A percentile compares a stretch with the other conserved stretches of the same genome.
Conservation (phyloP, 2,888 invertebrate species). For the Caenorhabditis sp. region DNA sequence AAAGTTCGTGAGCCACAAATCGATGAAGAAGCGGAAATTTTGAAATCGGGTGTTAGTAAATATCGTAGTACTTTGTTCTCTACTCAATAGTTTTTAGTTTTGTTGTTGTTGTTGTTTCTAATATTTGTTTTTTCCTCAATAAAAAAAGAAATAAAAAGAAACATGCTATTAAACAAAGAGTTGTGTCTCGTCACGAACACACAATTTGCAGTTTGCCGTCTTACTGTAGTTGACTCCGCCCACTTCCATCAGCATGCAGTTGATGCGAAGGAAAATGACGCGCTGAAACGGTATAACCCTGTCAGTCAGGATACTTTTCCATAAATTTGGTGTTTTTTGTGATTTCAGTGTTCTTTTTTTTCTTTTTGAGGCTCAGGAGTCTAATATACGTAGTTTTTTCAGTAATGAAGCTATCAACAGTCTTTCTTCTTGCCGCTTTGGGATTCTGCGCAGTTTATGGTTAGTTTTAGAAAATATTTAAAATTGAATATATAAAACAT, state of each 20-base stretch:
- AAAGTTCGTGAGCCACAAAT: slow-evolving; percentile 43
- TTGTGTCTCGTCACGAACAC: slow-evolving; percentile 33
- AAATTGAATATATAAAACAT: background rate
- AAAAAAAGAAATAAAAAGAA: slow-evolving; percentile 8
- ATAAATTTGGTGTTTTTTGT: background rate
- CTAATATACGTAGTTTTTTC: too few relatives aligned
- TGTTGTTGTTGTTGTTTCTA: background rate
- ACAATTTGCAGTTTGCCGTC: slow-evolving; percentile 27
- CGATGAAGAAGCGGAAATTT: slow-evolving; percentile 24
- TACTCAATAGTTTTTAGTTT: slow-evolving; percentile 5
- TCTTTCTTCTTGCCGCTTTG: slow-evolving; percentile 27
- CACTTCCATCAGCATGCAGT: slow-evolving; percentile 18
- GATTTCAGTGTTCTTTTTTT: background rate
- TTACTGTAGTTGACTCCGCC: slow-evolving; percentile 19
- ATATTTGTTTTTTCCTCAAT: background rate
- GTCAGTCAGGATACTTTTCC: background rate
- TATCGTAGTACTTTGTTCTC: slow-evolving; percentile 25
- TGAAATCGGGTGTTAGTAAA: slow-evolving; percentile 20
- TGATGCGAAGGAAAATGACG: slow-evolving; percentile 25
- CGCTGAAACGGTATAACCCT: background rate
- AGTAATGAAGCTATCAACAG: slow-evolving; percentile 42
- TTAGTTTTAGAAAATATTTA: background rate
- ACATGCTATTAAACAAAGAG: slow-evolving; percentile 10
- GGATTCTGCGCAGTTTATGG: slow-evolving; percentile 38
- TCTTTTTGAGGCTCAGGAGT: background rate